phyloP scores from a whole-genome alignment of 2,113 vertebrate genomes.

The Macquaria australasica region DNA sequence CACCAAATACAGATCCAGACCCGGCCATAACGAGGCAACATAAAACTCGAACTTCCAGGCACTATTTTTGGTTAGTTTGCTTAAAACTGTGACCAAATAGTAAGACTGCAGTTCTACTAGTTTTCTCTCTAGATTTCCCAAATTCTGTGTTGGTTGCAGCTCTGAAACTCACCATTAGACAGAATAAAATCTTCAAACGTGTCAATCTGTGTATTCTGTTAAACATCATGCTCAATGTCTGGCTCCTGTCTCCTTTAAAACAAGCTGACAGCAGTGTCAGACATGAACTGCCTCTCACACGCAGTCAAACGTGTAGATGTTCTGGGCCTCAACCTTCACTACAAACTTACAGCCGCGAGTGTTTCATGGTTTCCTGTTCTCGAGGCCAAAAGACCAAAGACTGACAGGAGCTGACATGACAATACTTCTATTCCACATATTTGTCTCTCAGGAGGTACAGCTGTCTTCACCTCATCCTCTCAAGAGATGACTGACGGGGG shows the following conservation, averaged over 20 bases:
- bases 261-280: neutral
- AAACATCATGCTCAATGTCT: neutral
- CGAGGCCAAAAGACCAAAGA: constrained; percentile 19
- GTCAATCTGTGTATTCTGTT: neutral
- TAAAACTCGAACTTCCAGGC: no score
- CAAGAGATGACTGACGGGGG: neutral
- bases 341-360: neutral
- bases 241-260: neutral
- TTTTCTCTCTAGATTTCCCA: no score
- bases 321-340: constrained; percentile 3
- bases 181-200: neutral
- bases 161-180: neutral
- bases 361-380: constrained; percentile 5
- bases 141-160: neutral
- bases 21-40: no score
- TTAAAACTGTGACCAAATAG: no score
- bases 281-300: neutral
- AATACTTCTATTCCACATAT: neutral
- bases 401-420: constrained; percentile 38
- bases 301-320: neutral
- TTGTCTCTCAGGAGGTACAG: neutral
- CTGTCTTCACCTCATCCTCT: neutral
- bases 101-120: no score
- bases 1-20: no score
- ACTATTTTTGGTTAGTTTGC: no score